A percentile compares a stretch with the other conserved stretches of the same genome.
These are phyloP conservation scores for Eidolon helvum DNA, from an alignment of 2,113 vertebrate genomes.

Conservation along the genomic window DNA sequence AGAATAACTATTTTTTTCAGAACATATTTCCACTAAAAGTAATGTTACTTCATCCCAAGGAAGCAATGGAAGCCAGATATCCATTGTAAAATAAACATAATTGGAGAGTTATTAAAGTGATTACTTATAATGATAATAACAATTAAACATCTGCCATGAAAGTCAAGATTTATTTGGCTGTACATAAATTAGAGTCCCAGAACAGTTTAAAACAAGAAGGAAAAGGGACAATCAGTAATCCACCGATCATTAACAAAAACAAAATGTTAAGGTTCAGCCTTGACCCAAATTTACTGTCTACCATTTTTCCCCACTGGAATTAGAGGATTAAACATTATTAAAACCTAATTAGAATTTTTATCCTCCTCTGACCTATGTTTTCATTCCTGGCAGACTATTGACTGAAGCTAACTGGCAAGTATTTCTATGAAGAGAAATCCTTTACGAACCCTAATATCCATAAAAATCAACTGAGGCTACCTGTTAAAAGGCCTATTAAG, in stretches of 20 bases:
- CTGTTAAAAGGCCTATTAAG: not conserved
- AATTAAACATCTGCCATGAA: not conserved
- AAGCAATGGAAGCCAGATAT: not conserved
- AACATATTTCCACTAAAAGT: not conserved
- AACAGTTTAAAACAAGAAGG: not conserved
- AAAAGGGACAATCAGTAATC: not conserved
- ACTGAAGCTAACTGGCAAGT: conserved; percentile 35
- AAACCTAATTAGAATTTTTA: conserved; percentile 34
- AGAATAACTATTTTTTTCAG: not conserved
- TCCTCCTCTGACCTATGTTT: conserved; percentile 24
- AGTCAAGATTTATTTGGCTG: conserved; percentile 1
- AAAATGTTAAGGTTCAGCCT: conserved; percentile 53
- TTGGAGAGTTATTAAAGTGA: conserved; percentile 24
- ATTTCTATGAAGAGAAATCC: not conserved
- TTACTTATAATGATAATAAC: not conserved
- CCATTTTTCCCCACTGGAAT: not conserved
- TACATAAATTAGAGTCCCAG: conserved; percentile 29
- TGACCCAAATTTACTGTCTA: conserved; percentile 50
- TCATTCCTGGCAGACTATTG: not conserved
- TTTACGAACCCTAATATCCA: not conserved
- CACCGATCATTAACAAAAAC: not conserved
- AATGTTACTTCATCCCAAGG: not conserved
- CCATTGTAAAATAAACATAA: not conserved
- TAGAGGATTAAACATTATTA: conserved; percentile 19
- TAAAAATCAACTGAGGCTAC: not conserved